These are phyloP conservation scores for Mythimna loreyi DNA, from an alignment of 2,888 invertebrate genomes.

Conservation along the genomic window DNA sequence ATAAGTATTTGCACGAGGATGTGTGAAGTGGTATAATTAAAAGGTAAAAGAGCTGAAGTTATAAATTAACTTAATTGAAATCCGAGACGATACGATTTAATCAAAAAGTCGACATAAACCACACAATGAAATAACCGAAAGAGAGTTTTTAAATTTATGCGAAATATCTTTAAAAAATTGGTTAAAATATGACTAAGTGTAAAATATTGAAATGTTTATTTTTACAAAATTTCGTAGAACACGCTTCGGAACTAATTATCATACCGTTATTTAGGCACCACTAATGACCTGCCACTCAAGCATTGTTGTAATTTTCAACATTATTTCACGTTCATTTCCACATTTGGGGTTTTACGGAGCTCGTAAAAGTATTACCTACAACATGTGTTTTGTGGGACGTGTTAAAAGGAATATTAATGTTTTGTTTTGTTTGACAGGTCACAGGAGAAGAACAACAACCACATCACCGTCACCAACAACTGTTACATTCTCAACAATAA, in stretches of 20 bases:
- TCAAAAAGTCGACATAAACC: not conserved
- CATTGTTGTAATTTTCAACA: constrained; percentile 42
- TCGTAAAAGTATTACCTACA: constrained; percentile 25
- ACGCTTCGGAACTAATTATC: constrained; percentile 30
- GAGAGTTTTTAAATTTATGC: not conserved
- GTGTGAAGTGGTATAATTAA: constrained; percentile 15
- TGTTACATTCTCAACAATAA: constrained; percentile 74
- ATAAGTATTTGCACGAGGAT: constrained; percentile 7
- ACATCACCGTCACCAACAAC: constrained; percentile 77
- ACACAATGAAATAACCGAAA: not conserved
- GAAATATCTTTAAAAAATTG: not conserved
- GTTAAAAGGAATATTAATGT: not conserved
- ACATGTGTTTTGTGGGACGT: constrained; percentile 1
- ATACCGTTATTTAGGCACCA: constrained; percentile 25
- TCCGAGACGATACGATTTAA: not conserved
- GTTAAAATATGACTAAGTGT: not conserved
- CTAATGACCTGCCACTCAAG: constrained; percentile 53
- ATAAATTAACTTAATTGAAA: constrained; percentile 13
- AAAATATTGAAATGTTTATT: constrained; percentile 2
- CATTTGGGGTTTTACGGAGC: constrained; percentile 13
- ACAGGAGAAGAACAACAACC: constrained; percentile 88
- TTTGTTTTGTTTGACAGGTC: constrained; percentile 74
- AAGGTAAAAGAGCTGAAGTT: not conserved
- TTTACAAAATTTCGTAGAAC: constrained; percentile 12
- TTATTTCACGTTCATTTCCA: constrained; percentile 35